Percentiles rank a stretch among this genome's conserved stretches.
Conservation (phyloP, 2,113 vertebrate species). For the Eubucco bourcierii region DNA sequence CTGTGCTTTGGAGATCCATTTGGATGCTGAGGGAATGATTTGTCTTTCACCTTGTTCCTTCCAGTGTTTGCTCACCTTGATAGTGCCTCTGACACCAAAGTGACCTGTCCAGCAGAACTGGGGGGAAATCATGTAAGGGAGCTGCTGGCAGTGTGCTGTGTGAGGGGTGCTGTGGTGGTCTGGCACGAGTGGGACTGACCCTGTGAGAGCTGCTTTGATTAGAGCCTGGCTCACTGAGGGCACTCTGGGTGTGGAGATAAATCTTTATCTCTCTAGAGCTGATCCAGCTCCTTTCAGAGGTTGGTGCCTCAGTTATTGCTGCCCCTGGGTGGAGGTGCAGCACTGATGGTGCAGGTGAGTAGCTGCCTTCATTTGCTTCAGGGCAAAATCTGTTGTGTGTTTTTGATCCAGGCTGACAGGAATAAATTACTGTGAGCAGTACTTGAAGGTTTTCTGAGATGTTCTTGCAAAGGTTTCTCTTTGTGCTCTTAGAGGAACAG, state of each 20-base stretch:
- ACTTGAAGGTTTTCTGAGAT: neutral
- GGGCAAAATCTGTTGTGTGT: neutral
- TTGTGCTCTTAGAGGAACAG: neutral
- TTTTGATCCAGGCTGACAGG: neutral
- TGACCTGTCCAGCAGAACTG: neutral
- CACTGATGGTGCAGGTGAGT: neutral
- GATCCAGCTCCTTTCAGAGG: neutral
- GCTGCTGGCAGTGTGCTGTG: neutral
- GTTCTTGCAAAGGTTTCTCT: neutral
- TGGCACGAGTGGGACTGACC: neutral
- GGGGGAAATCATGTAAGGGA: neutral
- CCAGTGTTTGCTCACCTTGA: neutral
- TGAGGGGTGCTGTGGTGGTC: neutral
- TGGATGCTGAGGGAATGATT: neutral
- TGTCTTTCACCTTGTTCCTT: neutral
- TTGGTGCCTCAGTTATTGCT: neutral
- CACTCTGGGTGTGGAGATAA: neutral
- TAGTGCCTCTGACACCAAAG: neutral
- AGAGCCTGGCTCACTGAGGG: accelerated
- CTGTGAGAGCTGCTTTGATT: neutral
- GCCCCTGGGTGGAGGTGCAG: neutral
- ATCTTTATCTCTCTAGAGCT: neutral
- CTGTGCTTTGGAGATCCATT: neutral
- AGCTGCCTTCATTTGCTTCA: neutral
- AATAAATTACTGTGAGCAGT: neutral